Percentiles rank a stretch among this genome's conserved stretches.
phyloP scores from a whole-genome alignment of 2,888 invertebrate species.

The Erebia palarica region DNA sequence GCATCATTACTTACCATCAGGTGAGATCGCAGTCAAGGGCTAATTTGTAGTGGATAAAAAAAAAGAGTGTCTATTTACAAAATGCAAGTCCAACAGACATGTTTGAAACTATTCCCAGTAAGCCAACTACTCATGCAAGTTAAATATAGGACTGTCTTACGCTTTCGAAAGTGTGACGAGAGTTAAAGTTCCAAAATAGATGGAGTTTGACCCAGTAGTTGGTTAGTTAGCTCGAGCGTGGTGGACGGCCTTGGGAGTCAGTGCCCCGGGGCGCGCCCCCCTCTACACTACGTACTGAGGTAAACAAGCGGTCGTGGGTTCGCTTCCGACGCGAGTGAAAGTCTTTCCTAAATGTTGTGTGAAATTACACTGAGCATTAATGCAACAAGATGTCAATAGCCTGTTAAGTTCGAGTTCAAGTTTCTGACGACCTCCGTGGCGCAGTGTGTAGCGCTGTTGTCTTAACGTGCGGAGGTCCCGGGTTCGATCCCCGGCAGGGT shows the following conservation, averaged over 20 bases:
- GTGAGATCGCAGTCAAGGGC: too few species aligned
- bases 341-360: conserved; percentile 1
- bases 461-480: too few species aligned
- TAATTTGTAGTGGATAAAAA: too few species aligned
- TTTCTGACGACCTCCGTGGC: too few species aligned
- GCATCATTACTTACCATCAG: too few species aligned
- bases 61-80: background rate
- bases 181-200: conserved; percentile 6
- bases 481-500: too few species aligned
- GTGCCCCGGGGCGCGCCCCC: conserved; percentile 28
- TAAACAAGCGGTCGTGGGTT: conserved; percentile 23
- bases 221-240: background rate
- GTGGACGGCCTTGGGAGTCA: conserved; percentile 41
- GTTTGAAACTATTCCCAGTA: background rate
- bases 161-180: background rate
- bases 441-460: too few species aligned
- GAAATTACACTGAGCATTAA: background rate
- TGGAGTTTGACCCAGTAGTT: conserved; percentile 13
- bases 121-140: background rate
- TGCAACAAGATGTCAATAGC: too few species aligned
- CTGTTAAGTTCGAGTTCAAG: too few species aligned
- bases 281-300: conserved; percentile 23
- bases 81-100: too few species aligned
- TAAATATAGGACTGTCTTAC: background rate
- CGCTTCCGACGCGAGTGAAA: conserved; percentile 29